Percentiles rank a stretch among this genome's conserved stretches.
Evolutionary conservation across 2,113 vertebrate genomes (phyloP).

Genomic region (Plectropomus leopardus): DNA sequence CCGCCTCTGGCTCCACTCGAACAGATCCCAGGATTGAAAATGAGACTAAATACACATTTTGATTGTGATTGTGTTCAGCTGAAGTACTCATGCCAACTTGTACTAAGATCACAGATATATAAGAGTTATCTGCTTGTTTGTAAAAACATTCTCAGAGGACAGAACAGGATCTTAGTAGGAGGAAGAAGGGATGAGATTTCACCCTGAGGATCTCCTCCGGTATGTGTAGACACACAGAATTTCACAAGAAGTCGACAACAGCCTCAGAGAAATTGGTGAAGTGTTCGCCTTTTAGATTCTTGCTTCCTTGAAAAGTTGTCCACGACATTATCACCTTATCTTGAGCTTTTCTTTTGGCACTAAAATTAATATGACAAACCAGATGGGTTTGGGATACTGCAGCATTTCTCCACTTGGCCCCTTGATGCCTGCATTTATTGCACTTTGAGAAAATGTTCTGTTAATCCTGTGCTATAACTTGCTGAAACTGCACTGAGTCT

Average conservation of each 20-base stretch:
- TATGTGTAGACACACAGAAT: slow-evolving; percentile 60
- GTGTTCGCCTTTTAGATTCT: slow-evolving; percentile 17
- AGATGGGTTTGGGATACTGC: slow-evolving; percentile 4
- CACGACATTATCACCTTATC: slow-evolving; percentile 19
- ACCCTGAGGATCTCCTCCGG: slow-evolving; percentile 43
- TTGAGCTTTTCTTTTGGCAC: not conserved
- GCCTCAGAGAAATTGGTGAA: slow-evolving; percentile 3
- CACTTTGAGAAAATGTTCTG: slow-evolving; percentile 37
- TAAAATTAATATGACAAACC: slow-evolving; percentile 11
- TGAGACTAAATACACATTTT: not conserved
- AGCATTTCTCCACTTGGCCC: slow-evolving; percentile 49
- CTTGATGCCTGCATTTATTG: slow-evolving; percentile 59
- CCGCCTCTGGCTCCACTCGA: too few species aligned
- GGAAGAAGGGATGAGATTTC: slow-evolving; percentile 30
- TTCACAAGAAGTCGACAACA: slow-evolving; percentile 55
- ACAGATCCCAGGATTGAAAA: not conserved
- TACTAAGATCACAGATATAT: not conserved
- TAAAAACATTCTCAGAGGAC: slow-evolving; percentile 8
- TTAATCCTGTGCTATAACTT: slow-evolving; percentile 4
- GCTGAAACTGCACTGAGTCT: not conserved
- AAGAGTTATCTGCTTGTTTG: slow-evolving; percentile 4
- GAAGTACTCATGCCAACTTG: not conserved
- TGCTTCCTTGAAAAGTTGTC: slow-evolving; percentile 6
- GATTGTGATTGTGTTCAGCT: not conserved
- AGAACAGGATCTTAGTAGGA: not conserved